phyloP scores from a whole-genome alignment of 2,113 vertebrate species.

The Malurus cyaneus region DNA sequence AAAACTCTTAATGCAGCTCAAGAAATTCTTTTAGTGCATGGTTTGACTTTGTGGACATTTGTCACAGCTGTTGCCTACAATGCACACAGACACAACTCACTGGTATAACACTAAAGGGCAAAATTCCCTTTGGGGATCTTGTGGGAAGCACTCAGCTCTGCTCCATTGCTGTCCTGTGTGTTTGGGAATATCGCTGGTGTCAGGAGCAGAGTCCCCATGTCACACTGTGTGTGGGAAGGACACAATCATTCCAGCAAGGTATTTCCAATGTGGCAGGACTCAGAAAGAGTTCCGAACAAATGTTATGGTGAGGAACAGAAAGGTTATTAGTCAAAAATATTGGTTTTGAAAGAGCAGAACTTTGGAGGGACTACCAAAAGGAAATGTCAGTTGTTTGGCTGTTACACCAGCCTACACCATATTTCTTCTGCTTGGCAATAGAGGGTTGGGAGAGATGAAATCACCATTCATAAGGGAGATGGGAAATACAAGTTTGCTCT shows the following conservation, averaged over 20 bases:
- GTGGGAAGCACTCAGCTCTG: background rate
- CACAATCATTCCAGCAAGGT: background rate
- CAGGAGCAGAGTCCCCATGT: background rate
- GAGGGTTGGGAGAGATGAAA: background rate
- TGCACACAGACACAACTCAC: background rate
- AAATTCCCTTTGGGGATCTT: background rate
- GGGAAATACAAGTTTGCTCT: background rate
- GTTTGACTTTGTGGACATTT: background rate
- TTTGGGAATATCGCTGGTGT: background rate
- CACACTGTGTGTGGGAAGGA: background rate
- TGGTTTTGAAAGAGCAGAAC: background rate
- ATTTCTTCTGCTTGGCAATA: slow-evolving; percentile 7
- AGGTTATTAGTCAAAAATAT: slow-evolving; percentile 27
- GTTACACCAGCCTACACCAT: background rate
- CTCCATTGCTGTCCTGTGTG: background rate
- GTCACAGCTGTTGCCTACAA: background rate
- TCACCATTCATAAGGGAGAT: background rate
- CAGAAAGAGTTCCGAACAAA: background rate
- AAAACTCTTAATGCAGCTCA: background rate
- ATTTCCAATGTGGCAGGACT: background rate
- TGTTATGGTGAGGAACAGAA: background rate
- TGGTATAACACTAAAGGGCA: background rate
- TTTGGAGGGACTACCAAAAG: background rate
- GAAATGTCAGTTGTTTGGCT: slow-evolving; percentile 5
- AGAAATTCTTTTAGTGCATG: background rate